Percentiles rank a stretch among this genome's conserved stretches.
These are phyloP conservation scores for Drosophila crucigera DNA, from an alignment of 2,888 invertebrate genomes.

Conservation along the genomic window DNA sequence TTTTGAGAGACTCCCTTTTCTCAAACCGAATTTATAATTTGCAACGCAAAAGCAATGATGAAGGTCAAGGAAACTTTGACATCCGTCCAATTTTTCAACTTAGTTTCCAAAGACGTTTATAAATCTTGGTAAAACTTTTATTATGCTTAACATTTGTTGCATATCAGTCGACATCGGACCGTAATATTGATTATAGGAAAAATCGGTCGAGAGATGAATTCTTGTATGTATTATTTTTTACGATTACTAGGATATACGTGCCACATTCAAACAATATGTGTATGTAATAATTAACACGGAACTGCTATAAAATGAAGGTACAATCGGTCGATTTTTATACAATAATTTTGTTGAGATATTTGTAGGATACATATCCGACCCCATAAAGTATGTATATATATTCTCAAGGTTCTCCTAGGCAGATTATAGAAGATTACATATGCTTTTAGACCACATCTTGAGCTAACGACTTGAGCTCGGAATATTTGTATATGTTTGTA, in stretches of 20 bases:
- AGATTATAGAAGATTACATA: background rate
- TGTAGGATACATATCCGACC: background rate
- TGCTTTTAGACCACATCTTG: background rate
- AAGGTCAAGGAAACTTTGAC: background rate
- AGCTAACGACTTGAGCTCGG: too few species aligned
- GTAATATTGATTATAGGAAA: background rate
- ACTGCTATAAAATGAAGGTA: background rate
- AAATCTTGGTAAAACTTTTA: background rate
- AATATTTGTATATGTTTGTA: background rate
- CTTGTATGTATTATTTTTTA: too few species aligned
- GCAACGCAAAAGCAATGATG: background rate
- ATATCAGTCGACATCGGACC: rapidly evolving
- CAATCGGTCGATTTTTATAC: background rate
- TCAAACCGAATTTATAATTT: background rate
- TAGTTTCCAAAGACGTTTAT: background rate
- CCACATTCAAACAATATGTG: background rate
- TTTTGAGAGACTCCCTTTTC: background rate
- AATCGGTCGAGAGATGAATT: background rate
- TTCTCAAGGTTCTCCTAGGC: background rate
- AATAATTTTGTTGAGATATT: background rate
- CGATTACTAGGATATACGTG: background rate
- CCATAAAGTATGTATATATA: background rate
- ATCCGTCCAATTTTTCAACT: background rate
- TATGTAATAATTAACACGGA: background rate
- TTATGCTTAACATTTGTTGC: background rate